Percentiles rank a stretch among this genome's conserved stretches.
Evolutionary conservation across 2,888 invertebrate species (phyloP).

Genomic region (Oscheius sp.): DNA sequence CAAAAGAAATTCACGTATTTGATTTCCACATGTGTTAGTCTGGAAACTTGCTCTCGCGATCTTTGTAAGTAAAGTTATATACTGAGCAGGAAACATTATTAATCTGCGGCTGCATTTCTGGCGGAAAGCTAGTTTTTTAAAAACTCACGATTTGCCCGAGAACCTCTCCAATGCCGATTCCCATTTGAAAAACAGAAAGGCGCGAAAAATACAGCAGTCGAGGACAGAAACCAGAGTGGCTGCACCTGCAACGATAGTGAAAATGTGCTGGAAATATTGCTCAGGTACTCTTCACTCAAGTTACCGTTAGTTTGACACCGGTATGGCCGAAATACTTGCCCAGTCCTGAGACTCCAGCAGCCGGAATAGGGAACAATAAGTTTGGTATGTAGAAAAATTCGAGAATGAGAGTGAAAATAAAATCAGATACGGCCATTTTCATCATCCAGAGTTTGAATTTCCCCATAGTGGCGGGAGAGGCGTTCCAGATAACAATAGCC

Average conservation of each 20-base stretch:
- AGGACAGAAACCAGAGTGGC: not conserved
- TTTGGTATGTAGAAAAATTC: not conserved
- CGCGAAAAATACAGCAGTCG: not conserved
- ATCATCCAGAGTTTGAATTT: no score
- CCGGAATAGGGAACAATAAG: not conserved
- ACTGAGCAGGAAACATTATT: no score
- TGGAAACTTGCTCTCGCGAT: no score
- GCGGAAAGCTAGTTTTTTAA: no score
- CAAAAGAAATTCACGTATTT: no score
- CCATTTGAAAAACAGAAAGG: not conserved
- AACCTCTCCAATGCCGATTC: not conserved
- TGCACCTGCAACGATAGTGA: not conserved
- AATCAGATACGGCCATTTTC: not conserved
- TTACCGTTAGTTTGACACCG: not conserved
- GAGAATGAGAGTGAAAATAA: not conserved
- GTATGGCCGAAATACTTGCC: not conserved
- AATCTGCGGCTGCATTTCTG: no score
- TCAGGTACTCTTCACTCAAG: no score
- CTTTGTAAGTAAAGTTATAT: no score
- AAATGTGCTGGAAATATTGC: not conserved
- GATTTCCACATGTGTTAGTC: no score
- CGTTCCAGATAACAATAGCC: no score
- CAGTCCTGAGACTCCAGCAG: not conserved
- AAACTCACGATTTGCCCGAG: not conserved
- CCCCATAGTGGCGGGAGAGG: no score